Percentiles rank a stretch among this genome's conserved stretches.
Evolutionary conservation across 2,888 invertebrate genomes (phyloP).

Genomic region (Philonicus albiceps): DNA sequence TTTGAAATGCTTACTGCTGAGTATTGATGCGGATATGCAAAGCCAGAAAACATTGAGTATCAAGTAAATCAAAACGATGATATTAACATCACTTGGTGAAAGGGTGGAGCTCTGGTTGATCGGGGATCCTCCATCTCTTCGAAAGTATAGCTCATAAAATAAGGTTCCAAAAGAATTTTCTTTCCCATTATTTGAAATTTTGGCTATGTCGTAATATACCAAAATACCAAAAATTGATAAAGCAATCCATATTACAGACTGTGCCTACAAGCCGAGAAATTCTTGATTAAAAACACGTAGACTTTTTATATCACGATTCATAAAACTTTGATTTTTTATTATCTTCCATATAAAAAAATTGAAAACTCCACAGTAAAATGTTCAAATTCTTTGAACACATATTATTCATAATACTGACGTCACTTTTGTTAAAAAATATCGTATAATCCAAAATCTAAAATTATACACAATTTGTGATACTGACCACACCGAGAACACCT

Average conservation of each 20-base stretch:
- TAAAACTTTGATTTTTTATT: background rate
- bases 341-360: background rate
- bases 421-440: background rate
- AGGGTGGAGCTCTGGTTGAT: constrained; percentile 51
- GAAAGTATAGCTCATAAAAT: constrained; percentile 60
- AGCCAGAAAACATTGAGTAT: constrained; percentile 58
- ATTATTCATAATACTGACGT: background rate
- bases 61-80: constrained; percentile 60
- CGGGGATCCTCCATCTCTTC: constrained; percentile 52
- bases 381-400: background rate
- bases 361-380: background rate
- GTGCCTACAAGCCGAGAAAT: constrained; percentile 54
- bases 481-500: constrained; percentile 50
- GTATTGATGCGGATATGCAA: constrained; percentile 55
- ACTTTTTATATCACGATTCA: background rate
- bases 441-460: background rate
- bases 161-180: constrained; percentile 55
- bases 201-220: constrained; percentile 58
- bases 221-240: constrained; percentile 60
- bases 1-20: constrained; percentile 55
- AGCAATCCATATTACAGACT: constrained; percentile 61
- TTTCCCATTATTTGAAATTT: constrained; percentile 50
- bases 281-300: background rate
- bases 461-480: constrained; percentile 37
- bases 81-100: constrained; percentile 54